A percentile compares a stretch with the other conserved stretches of the same genome.
phyloP scores from a whole-genome alignment of 2,888 invertebrate species.

The Prenolepis imparis region DNA sequence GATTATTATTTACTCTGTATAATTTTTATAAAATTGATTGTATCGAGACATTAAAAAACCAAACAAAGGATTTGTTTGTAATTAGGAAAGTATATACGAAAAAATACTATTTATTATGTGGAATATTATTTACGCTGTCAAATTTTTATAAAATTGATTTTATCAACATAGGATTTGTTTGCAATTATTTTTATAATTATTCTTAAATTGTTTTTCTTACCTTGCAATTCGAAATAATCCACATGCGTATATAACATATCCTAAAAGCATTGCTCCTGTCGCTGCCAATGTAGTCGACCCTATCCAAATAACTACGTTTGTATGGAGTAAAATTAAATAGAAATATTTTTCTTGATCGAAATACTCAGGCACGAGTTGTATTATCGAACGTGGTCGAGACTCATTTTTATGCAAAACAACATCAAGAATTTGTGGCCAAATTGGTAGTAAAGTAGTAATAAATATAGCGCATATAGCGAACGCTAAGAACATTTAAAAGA shows the following conservation, averaged over 20 bases:
- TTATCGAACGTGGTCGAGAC: background rate
- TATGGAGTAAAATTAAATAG: conserved; percentile 14
- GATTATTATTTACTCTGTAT: too few relatives aligned
- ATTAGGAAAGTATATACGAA: background rate
- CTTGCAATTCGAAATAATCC: conserved; percentile 33
- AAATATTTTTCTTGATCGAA: conserved; percentile 30
- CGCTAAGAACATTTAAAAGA: background rate
- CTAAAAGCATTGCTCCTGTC: background rate
- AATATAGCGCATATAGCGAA: background rate
- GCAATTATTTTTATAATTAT: background rate
- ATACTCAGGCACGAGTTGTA: conserved; percentile 3
- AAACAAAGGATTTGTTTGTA: background rate
- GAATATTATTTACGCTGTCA: too few relatives aligned
- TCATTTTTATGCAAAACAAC: background rate
- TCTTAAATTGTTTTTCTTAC: conserved; percentile 11
- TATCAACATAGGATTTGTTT: background rate
- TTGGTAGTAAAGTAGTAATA: background rate
- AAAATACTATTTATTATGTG: too few relatives aligned
- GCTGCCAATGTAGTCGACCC: background rate
- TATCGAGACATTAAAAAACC: too few relatives aligned
- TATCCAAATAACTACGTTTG: background rate
- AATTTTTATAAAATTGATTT: background rate
- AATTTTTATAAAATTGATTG: background rate
- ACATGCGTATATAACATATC: background rate
- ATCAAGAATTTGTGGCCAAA: background rate